phyloP scores from a whole-genome alignment of 2,113 vertebrate genomes.

The Rhinichthys klamathensis region DNA sequence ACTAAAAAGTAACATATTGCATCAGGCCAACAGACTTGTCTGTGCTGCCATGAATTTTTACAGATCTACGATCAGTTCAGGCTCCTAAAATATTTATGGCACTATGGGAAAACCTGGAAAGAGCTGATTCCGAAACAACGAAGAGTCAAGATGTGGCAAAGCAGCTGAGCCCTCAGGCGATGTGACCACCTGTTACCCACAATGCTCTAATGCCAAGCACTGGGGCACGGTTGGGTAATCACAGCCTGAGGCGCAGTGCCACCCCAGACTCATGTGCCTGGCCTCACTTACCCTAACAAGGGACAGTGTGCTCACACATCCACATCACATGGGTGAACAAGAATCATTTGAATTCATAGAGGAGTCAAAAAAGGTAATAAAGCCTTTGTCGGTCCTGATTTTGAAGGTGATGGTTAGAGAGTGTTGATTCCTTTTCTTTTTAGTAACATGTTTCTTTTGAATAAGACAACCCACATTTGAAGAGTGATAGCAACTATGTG shows the following conservation, averaged over 20 bases:
- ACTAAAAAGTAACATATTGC: neutral
- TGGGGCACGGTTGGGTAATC: conserved; percentile 48
- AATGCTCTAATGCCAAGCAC: conserved; percentile 36
- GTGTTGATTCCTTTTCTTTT: neutral
- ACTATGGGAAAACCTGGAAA: conserved; percentile 16
- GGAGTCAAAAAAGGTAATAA: neutral
- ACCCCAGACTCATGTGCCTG: conserved; percentile 36
- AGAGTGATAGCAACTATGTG: neutral
- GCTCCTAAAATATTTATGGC: conserved; percentile 4
- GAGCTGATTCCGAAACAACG: conserved; percentile 12
- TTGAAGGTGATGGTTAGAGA: neutral
- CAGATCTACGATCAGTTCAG: neutral
- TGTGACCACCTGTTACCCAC: conserved; percentile 55
- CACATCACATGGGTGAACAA: conserved; percentile 15
- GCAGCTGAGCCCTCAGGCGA: conserved; percentile 26
- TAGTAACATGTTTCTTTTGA: neutral
- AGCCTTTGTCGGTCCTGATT: neutral
- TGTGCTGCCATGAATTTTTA: conserved; percentile 2
- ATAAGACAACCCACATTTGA: neutral
- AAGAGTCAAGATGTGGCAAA: neutral
- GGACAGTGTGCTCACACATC: conserved; percentile 15
- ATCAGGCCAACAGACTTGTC: neutral
- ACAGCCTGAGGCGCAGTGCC: conserved; percentile 30
- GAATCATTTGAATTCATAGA: neutral
- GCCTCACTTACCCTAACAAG: conserved; percentile 24